These are phyloP conservation scores for Semicossyphus pulcher DNA, from an alignment of 2,113 vertebrate species.

Conservation along the genomic window DNA sequence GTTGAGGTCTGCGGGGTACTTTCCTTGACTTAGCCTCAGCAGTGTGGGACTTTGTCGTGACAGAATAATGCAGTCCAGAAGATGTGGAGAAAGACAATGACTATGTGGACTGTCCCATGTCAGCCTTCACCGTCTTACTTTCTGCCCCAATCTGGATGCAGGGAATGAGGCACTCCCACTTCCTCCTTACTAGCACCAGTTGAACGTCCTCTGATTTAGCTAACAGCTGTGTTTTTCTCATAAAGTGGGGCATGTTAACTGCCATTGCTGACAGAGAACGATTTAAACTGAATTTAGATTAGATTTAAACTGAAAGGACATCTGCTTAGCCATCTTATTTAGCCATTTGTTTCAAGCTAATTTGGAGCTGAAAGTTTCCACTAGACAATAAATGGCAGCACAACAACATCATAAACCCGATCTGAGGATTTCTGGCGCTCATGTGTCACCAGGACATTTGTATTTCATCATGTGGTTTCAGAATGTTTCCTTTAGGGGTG, in stretches of 20 bases:
- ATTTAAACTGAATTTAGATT: neutral
- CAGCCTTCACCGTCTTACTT: neutral
- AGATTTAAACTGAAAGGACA: neutral
- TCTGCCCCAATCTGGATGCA: neutral
- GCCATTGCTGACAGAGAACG: neutral
- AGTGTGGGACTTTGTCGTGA: neutral
- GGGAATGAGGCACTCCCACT: neutral
- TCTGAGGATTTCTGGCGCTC: neutral
- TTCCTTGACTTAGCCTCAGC: neutral
- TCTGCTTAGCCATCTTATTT: neutral
- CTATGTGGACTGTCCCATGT: neutral
- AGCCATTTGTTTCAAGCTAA: neutral
- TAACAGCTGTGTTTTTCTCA: too few species aligned
- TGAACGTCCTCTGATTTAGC: neutral
- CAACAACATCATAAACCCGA: neutral
- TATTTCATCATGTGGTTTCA: neutral
- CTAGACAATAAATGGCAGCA: neutral
- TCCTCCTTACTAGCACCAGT: too few species aligned
- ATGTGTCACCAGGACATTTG: neutral
- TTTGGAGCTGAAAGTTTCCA: neutral
- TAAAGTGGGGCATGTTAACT: neutral
- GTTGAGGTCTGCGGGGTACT: neutral
- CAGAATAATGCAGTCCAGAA: neutral
- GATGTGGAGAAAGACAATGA: neutral
- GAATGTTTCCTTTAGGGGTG: neutral